Base-by-base conservation (phyloP, 2,888 invertebrate genomes). In the Himalopsyche kuldschensis region DNA sequence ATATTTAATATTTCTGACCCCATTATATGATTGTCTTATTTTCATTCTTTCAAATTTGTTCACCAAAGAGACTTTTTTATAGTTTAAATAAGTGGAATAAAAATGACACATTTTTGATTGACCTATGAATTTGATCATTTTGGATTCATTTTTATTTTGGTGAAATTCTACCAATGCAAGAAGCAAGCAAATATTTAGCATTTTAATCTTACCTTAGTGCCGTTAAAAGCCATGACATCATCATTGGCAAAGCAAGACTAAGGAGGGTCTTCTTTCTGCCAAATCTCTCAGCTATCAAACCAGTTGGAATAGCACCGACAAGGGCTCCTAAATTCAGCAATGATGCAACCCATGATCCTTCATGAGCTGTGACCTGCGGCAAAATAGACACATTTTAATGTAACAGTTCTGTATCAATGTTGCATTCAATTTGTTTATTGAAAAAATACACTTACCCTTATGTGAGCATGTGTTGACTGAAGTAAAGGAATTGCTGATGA, bases 331-430 rank as follows among this genome's bases (percentile, higher is more conserved):
- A 88, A 76, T 93, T 92, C 0, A 93, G 89, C 0, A 93, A 88
- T 0, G 93, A 92, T 0, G 93, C 93, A 10, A 91, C 91, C 93
- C 93, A 93, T 0, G 93, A 92, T 0, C 90, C 92, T 87, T 93
- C 89, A 0, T 88, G 87, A 3, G 88, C 86, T 0, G 87, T 88
- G 30, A 89, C 77, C 86, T 86, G 77, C 30, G 6, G 15, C 4
- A 35, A 47, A 75, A 31, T 75, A 31, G 15, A n/a, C n/a, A 75
- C 46, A 41, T 35, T 46, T 24, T 41, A 15, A 15, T 41, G 3
- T 41, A 4, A 11, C 15, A 41, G 15, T 41, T 41, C 6, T 8
- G 8, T 8, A 35, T 35, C 1, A 35, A 41, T 41, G n/a, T 41
- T 41, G 2, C 15, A 41, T 41, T 41, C 15, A 41, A 41, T 15